phyloP scores from a whole-genome alignment of 2,113 vertebrate genomes.

The Peromyscus californicus region DNA sequence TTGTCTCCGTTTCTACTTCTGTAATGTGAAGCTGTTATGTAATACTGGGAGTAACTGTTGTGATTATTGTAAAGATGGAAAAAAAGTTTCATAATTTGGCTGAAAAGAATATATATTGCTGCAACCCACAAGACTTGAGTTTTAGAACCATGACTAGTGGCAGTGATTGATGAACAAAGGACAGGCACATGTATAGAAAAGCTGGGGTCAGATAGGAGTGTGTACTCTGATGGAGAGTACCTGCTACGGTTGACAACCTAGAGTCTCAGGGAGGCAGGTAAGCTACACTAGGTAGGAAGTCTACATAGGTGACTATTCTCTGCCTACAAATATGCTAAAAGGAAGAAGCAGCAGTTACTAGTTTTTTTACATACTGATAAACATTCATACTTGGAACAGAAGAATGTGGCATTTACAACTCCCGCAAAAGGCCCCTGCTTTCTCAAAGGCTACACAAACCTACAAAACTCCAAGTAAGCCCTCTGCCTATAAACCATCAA shows the following conservation, averaged over 20 bases:
- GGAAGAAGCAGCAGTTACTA: not conserved
- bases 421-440: no score
- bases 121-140: not conserved
- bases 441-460: not conserved
- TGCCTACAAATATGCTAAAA: not conserved
- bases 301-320: not conserved
- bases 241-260: not conserved
- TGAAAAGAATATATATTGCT: not conserved
- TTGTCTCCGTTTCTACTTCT: conserved; percentile 24
- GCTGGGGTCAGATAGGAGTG: not conserved
- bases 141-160: not conserved
- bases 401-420: not conserved
- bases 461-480: no score
- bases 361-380: not conserved
- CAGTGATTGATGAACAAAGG: not conserved
- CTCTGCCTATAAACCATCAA: no score
- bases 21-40: not conserved
- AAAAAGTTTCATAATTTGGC: not conserved
- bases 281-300: not conserved
- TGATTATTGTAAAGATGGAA: not conserved
- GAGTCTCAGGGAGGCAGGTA: not conserved
- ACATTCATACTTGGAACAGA: not conserved
- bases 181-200: not conserved
- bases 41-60: not conserved
- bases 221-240: not conserved